Percentiles rank a stretch among this genome's conserved stretches.
phyloP scores from a whole-genome alignment of 2,888 invertebrate genomes.

The Xestobium rufovillosum region DNA sequence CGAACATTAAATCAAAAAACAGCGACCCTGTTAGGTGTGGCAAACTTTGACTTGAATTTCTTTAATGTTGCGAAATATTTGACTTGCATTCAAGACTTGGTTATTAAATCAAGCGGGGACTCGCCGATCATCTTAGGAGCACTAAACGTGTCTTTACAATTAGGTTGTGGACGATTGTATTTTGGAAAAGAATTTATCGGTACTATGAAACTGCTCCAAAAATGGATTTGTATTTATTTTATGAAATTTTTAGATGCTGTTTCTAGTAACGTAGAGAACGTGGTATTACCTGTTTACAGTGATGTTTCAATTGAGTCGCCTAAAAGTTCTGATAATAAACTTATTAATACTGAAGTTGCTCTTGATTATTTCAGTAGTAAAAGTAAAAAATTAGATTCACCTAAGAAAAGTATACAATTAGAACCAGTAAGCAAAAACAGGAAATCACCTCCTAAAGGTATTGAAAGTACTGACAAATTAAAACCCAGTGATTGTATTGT shows the following conservation, averaged over 20 bases:
- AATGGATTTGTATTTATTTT: no score
- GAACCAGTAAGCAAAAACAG: no score
- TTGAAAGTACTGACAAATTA: no score
- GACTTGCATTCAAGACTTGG: constrained; percentile 39
- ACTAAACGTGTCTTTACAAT: constrained; percentile 43
- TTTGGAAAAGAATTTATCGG: constrained; percentile 47
- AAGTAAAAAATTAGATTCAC: no score
- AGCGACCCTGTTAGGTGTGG: constrained; percentile 41
- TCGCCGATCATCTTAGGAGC: constrained; percentile 42
- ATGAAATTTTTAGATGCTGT: constrained; percentile 17
- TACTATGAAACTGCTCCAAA: not conserved
- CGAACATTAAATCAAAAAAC: constrained; percentile 43
- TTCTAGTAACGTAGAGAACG: constrained; percentile 11
- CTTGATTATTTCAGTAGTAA: no score
- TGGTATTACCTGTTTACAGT: no score
- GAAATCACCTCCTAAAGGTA: no score
- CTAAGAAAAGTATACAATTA: no score
- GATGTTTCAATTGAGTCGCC: no score
- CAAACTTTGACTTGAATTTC: constrained; percentile 38
- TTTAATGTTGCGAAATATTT: constrained; percentile 37
- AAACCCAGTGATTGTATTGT: no score
- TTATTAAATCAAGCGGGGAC: constrained; percentile 39
- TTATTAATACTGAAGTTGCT: no score
- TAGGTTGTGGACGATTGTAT: constrained; percentile 45
- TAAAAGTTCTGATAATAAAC: no score